Base-by-base conservation (phyloP, 2,113 vertebrate species). In the Entomyzon cyanotis region DNA sequence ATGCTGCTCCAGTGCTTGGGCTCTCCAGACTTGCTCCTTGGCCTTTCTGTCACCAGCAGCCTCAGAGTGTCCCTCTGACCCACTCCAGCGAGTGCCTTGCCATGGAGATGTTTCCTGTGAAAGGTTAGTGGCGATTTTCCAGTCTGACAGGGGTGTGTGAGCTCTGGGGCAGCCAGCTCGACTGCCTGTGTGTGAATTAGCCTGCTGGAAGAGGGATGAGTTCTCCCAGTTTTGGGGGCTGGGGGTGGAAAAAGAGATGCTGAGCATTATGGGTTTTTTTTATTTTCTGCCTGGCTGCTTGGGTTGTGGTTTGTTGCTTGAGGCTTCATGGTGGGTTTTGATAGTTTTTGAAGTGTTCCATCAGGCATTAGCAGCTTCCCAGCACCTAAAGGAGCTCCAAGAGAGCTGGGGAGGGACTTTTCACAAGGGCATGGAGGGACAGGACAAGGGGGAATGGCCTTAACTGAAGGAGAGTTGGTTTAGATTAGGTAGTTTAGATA, bases 111-210 rank as follows among this genome's bases (percentile, higher is more conserved):
- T 74, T 70, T 64, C 80, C 92, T 71, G 23, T 9, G 24, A 92
- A 80, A 90, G 93, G 76, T 90, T 14, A 90, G 90, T 70, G 90
- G 10, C 1, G 1, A 50, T 47, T 41, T n/a, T 37, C 27, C 20
- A 10, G 35, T 13, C 73, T 64, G 74, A 33, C 17, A 6, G 4
- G 0, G 2, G 9, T 3, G 16, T 2, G 7, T 0, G 46, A 83
- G 86, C 74, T 68, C 56, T 9, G 33, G 2, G 2, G 19, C 3
- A 25, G 39, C 10, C 35, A 33, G 70, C 16, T 16, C 0, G 1
- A 18, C 7, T 1, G 10, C 1, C 1, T 2, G 5, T 2, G 23
- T 59, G 28, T 4, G 19, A 5, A 12, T 23, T 1, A 11, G 7
- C 9, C 35, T 56, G 31, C 4, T 47, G 62, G 15, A 2, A 41